These are phyloP conservation scores for Meteorus sp. DNA, from an alignment of 1,140 invertebrate genomes.

Conservation along the genomic window DNA sequence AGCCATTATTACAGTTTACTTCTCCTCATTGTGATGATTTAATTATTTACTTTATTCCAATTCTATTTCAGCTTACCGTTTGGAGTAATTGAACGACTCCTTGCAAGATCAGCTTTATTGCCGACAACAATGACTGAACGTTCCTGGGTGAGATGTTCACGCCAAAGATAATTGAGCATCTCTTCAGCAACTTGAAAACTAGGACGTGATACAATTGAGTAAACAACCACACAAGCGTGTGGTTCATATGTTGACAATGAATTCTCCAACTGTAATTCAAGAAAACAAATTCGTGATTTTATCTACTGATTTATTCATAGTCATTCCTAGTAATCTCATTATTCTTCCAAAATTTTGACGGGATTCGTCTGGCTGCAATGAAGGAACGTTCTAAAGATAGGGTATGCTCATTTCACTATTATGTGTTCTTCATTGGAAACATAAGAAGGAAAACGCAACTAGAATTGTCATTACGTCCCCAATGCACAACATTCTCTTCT, in stretches of 20 bases:
- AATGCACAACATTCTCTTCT: no score
- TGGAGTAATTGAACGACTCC: conserved; percentile 77
- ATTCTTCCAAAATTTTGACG: no score
- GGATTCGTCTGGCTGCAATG: no score
- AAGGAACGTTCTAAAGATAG: no score
- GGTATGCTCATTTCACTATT: no score
- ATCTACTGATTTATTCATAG: conserved; percentile 2
- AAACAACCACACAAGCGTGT: conserved; percentile 87
- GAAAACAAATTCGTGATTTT: not conserved
- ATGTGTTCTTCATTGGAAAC: no score
- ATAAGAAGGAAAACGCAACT: no score
- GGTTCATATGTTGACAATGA: conserved; percentile 83
- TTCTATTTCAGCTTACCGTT: conserved; percentile 68
- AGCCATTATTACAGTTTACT: no score
- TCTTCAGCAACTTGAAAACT: conserved; percentile 80
- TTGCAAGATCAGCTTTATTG: conserved; percentile 90
- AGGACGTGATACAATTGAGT: conserved; percentile 78
- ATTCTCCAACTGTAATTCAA: conserved; percentile 77
- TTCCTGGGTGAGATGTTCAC: conserved; percentile 76
- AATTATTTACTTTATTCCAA: not conserved
- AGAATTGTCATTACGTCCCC: no score
- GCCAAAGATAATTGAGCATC: conserved; percentile 78
- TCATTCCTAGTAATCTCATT: no score
- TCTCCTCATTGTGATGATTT: not conserved
- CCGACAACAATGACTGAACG: conserved; percentile 88